phyloP scores from a whole-genome alignment of 2,797 vertebrate species.

The Oreortyx pictus region DNA sequence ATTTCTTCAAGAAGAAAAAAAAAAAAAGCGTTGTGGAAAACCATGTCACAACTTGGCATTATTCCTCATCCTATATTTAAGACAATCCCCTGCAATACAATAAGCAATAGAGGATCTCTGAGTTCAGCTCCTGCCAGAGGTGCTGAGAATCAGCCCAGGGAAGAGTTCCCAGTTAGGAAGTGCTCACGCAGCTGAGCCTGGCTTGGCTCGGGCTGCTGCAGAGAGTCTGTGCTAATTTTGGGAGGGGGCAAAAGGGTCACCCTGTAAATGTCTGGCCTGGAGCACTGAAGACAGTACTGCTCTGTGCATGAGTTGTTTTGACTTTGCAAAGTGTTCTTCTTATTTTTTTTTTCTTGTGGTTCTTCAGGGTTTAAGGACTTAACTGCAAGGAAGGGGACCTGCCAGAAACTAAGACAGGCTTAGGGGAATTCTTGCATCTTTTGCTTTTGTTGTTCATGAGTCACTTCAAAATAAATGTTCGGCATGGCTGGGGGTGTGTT shows the following conservation, averaged over 20 bases:
- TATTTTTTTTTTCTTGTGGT: neutral
- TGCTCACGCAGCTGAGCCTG: slow-evolving; percentile 49
- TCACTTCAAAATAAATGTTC: neutral
- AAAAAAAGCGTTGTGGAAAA: neutral
- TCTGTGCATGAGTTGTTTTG: slow-evolving; percentile 36
- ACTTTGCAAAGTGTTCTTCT: slow-evolving; percentile 1
- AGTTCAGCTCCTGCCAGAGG: slow-evolving; percentile 11
- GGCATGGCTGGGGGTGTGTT: neutral
- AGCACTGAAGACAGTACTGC: slow-evolving; percentile 29
- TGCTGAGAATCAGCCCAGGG: slow-evolving; percentile 48
- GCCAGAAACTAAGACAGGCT: neutral
- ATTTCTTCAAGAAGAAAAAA: neutral
- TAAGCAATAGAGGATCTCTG: slow-evolving; percentile 1
- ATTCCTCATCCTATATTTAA: neutral
- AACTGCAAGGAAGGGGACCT: neutral
- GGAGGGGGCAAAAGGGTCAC: slow-evolving; percentile 47
- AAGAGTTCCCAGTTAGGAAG: slow-evolving; percentile 53
- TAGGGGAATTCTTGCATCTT: slow-evolving; percentile 7
- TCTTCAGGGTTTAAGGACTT: slow-evolving; percentile 39
- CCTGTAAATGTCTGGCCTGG: slow-evolving; percentile 35
- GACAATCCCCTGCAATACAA: neutral
- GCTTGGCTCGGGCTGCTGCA: slow-evolving; percentile 18
- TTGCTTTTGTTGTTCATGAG: neutral
- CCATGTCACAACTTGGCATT: neutral
- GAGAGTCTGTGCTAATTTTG: slow-evolving; percentile 55